Percentiles rank a stretch among this genome's conserved stretches.
Evolutionary conservation across 2,888 invertebrate species (phyloP).

Genomic region (Eupithecia centaureata): DNA sequence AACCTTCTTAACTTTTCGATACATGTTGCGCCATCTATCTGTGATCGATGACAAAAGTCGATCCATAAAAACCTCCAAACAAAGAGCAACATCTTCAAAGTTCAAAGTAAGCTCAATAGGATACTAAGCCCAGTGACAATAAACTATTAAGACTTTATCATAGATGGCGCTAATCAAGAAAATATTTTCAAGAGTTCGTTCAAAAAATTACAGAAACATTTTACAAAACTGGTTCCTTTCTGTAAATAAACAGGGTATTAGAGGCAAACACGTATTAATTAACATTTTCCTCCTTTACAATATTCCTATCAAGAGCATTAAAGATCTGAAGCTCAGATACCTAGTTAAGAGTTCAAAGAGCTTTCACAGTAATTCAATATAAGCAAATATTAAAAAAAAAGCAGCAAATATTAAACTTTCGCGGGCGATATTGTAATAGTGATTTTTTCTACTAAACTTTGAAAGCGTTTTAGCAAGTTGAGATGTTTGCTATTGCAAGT

Average conservation of each 20-base stretch:
- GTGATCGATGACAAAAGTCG: background rate
- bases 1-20: background rate
- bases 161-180: background rate
- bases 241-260: background rate
- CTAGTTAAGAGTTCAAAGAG: background rate
- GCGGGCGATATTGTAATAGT: background rate
- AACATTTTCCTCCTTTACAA: background rate
- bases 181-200: background rate
- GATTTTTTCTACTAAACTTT: slow-evolving; percentile 10
- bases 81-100: background rate
- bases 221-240: background rate
- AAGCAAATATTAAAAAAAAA: no score
- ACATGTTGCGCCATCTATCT: slow-evolving; percentile 5
- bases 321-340: background rate
- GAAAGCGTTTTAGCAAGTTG: slow-evolving; percentile 23
- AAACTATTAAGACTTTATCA: background rate
- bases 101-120: background rate
- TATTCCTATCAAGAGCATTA: background rate
- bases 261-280: background rate
- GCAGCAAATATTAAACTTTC: slow-evolving; percentile 6
- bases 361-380: slow-evolving; percentile 4
- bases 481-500: slow-evolving; percentile 13
- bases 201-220: background rate
- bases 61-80: background rate
- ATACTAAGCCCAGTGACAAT: background rate